Evolutionary conservation across 1,140 invertebrate genomes (phyloP), one percentile per base, ranked within the genome.

Genomic region (Hylaeus anthracinus): DNA sequence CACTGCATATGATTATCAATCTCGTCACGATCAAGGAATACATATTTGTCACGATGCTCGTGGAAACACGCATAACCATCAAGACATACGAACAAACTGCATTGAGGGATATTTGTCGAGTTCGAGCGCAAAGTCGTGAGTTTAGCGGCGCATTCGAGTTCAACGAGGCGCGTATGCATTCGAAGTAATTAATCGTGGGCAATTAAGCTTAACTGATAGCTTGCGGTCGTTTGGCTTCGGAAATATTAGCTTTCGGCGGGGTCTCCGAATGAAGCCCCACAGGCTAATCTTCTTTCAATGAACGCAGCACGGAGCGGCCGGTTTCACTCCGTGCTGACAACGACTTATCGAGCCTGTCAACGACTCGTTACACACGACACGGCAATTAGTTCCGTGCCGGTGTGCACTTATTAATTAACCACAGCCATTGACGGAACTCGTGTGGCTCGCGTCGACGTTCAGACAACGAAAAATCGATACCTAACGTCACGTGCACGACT

Each of bases 331-430:
- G 12, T 41, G n/a, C 39, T 77, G 74, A 81, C 74, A 78, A 58
- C 73, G 60, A 69, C 76, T 86, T 85, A 75, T 79, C 74, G 63
- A 45, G 70, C 48, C 74, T 85, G 85, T 82, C 85, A 61, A 69
- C 79, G 67, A 48, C 79, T 79, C 80, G 67, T 85, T 82, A 72
- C 74, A 77, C 71, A 72, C 60, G 53, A 63, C 41, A 43, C 60
- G 39, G 67, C 82, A 76, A 85, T 86, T 86, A 86, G 72, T 63
- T 65, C 43, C 73, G 73, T 81, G 65, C 63, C 55, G 14, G 43
- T 66, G 53, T 39, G 37, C 43, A 64, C 72, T 84, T 84, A 84
- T 85, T 84, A 84, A 85, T 85, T 85, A 76, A 84, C 58, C 37
- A 45, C 64, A 45, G 66, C 43, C 58, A 66, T 43, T 9, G 43